Percentiles rank a stretch among this genome's conserved stretches.
Conservation (phyloP, 2,888 invertebrate genomes). For the Heteropelma amictum region DNA sequence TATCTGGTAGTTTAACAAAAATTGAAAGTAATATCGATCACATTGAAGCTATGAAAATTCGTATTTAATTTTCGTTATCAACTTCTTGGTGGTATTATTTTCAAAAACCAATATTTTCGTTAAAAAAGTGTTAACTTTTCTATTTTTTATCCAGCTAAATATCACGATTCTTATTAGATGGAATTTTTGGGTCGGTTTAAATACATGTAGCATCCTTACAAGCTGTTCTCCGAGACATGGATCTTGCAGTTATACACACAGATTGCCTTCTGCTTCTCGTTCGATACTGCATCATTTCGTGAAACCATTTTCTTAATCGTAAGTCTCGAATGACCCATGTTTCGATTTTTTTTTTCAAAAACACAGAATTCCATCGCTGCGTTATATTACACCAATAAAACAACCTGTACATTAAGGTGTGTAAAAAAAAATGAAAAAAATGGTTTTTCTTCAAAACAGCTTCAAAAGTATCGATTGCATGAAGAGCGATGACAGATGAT, state of each 20-base stretch:
- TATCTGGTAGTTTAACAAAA: too few species aligned
- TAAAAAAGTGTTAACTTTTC: too few species aligned
- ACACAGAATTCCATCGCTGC: background rate
- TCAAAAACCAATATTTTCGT: slow-evolving; percentile 5
- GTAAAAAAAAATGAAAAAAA: background rate
- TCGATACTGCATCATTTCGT: background rate
- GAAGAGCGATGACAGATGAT: too few species aligned
- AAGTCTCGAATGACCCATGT: too few species aligned
- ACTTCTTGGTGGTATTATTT: slow-evolving; percentile 16
- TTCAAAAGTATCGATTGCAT: too few species aligned
- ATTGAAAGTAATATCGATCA: background rate
- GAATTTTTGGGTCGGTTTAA: too few species aligned
- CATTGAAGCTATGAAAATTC: slow-evolving; percentile 10
- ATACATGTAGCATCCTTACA: too few species aligned
- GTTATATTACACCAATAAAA: background rate
- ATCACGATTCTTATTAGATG: background rate
- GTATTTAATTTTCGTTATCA: too few species aligned
- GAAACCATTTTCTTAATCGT: slow-evolving; percentile 5
- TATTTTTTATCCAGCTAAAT: slow-evolving; percentile 7
- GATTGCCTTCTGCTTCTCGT: slow-evolving; percentile 38
- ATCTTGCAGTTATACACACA: background rate
- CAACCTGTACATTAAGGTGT: background rate
- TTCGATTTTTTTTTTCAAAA: too few species aligned
- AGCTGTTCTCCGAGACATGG: background rate
- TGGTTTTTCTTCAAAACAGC: too few species aligned